Base-by-base conservation (phyloP, 2,888 invertebrate species). In the Drosophila hamatofila region DNA sequence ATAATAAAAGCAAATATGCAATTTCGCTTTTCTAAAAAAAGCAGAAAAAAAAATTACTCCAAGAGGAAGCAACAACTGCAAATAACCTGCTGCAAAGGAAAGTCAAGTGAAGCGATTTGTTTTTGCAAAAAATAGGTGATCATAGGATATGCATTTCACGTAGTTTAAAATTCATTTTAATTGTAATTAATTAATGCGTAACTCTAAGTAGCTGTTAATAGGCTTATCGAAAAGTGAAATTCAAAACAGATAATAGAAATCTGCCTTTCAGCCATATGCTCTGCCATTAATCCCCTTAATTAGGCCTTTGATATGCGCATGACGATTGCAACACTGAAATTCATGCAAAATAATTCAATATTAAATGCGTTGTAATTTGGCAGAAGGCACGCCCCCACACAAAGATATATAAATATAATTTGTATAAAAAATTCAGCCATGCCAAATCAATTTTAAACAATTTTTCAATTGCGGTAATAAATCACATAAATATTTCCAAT, bases 1-100 rank as follows among this genome's bases (percentile, higher is more conserved):
- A 89, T 82, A 89, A 88, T 89, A 88, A 88, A 88, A 84, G 88
- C 90, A 84, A 84, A 84, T 88, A 89, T 89, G 84, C 88, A 84
- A 89, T 88, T 84, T 84, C 66, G 83, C 77, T 88, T 89, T 75
- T 57, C 57, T 25, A 55, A 75, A 56, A 56, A 59, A 18, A 27
- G 18, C 67, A 27, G 16, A 6, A 42, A 48, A 48, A 48, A 27
- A 27, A 30, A 7, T 27, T n/a, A 30, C 33, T 21, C 41, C 66
- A 79, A 41, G 33, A 64, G 80, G 80, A 76, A 75, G 64, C 76
- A 48, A 16, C 14, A 54, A 37, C 23, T n/a, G 0, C n/a, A n/a
- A 14, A 55, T 54, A 57, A 75, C 75, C 48, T 23, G 75, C 64
- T 62, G 58, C 39, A 18, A 39, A 11, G 51, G 3, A 12, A 54